A percentile compares a stretch with the other conserved stretches of the same genome.
These are phyloP conservation scores for Ciconia boyciana DNA, from an alignment of 2,113 vertebrate species.

Conservation along the genomic window DNA sequence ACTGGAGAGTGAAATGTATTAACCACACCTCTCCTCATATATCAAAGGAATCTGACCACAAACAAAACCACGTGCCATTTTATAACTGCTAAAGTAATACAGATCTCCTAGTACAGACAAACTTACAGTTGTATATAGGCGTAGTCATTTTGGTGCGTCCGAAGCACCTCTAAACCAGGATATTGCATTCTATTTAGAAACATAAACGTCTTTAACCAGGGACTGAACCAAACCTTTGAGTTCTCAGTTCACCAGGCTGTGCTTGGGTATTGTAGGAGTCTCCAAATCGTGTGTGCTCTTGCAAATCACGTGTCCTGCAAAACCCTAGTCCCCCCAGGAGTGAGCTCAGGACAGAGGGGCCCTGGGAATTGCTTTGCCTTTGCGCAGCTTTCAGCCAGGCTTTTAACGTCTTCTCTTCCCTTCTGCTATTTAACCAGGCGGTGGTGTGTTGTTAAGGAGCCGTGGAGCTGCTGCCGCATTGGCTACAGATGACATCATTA, in stretches of 20 bases:
- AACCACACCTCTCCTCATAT: background rate
- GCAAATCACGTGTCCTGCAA: background rate
- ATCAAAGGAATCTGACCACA: background rate
- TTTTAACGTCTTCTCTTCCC: background rate
- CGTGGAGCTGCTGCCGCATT: background rate
- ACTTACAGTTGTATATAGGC: background rate
- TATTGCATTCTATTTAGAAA: background rate
- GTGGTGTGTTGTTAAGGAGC: background rate
- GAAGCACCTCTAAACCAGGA: background rate
- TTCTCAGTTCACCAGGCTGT: background rate
- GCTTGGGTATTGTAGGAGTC: background rate
- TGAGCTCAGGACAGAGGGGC: background rate
- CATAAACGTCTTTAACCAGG: background rate
- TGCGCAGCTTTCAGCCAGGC: constrained; percentile 5
- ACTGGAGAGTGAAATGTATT: background rate
- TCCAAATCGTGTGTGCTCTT: background rate
- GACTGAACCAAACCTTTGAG: background rate
- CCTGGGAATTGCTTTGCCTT: background rate
- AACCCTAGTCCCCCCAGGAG: background rate
- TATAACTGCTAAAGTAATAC: background rate
- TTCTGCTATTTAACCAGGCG: background rate
- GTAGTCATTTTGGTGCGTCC: fast-evolving
- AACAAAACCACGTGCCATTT: background rate
- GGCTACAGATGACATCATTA: constrained; percentile 50
- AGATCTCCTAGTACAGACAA: background rate